These are phyloP conservation scores for Catharus bicknelli DNA, from an alignment of 2,113 vertebrate genomes.

Conservation along the genomic window DNA sequence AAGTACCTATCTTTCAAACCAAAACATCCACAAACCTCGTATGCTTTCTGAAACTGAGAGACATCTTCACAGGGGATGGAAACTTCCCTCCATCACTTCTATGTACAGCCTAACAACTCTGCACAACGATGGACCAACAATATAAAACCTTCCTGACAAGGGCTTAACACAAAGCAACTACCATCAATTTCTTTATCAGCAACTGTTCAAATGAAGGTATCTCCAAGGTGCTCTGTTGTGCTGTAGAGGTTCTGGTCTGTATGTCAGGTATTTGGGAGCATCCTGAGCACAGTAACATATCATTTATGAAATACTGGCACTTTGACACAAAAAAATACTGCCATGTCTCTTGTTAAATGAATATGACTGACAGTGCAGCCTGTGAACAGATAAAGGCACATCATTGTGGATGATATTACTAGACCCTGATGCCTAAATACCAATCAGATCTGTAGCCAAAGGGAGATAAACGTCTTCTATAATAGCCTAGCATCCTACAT, in stretches of 20 bases:
- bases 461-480: background rate
- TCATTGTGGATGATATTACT: background rate
- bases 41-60: background rate
- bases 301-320: background rate
- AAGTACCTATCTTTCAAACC: too few species aligned
- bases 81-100: background rate
- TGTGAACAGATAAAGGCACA: background rate
- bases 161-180: rapidly evolving
- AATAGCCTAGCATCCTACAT: background rate
- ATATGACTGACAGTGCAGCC: background rate
- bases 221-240: background rate
- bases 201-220: background rate
- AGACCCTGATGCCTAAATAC: background rate
- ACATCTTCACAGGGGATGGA: background rate
- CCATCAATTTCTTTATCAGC: background rate
- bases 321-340: background rate
- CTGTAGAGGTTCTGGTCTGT: background rate
- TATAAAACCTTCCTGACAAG: background rate
- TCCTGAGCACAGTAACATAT: background rate
- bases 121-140: background rate
- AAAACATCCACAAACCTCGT: background rate
- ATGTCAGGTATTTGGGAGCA: background rate
- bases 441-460: background rate
- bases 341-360: background rate
- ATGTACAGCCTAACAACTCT: background rate